Base-by-base conservation (phyloP, 2,888 invertebrate species). In the Lydus trimaculatus region DNA sequence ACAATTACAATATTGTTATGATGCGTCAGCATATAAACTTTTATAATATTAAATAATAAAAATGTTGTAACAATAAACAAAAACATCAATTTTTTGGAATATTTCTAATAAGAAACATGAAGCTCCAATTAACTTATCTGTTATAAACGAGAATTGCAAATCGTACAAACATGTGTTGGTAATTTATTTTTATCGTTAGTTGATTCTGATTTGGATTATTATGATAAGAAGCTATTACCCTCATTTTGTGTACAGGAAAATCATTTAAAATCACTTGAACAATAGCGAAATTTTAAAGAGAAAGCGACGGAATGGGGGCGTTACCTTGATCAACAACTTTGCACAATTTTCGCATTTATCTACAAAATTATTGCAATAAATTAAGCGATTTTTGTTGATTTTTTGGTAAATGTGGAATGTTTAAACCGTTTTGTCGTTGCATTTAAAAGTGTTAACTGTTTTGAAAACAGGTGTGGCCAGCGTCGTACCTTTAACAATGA, bases 401-500 rank as follows among this genome's bases (percentile, higher is more conserved):
- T 43, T 43, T 13, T 8, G 2, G 6, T 5, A 48, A 8, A 52
- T 25, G 4, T 13, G n/a, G 43, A 43, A 43, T 17, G 43, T 43
- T 43, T 43, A 11, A 52, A 20, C 52, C 28, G 36, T 39, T 36
- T 62, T 62, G 43, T 33, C 25, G 58, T 20, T 31, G 58, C 13
- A 33, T 23, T 31, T 15, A 56, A 39, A 23, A 33, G 31, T 43
- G 25, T 63, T 58, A 64, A 56, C 58, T 58, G 43, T 48, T 66
- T 36, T 60, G 31, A 39, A 69, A 52, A 67, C 71, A 71, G 71
- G 71, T 71, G 71, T 71, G 71, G 71, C 71, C 43, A 39, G 66
- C 65, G 67, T 48, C 13, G 52, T 67, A 67, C 67, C 67, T 71
- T 71, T 71, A 71, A 71, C 52, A 52, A 67, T 71, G 71, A 71